Conservation (phyloP, 2,888 invertebrate genomes). For the Andrena marginata region DNA sequence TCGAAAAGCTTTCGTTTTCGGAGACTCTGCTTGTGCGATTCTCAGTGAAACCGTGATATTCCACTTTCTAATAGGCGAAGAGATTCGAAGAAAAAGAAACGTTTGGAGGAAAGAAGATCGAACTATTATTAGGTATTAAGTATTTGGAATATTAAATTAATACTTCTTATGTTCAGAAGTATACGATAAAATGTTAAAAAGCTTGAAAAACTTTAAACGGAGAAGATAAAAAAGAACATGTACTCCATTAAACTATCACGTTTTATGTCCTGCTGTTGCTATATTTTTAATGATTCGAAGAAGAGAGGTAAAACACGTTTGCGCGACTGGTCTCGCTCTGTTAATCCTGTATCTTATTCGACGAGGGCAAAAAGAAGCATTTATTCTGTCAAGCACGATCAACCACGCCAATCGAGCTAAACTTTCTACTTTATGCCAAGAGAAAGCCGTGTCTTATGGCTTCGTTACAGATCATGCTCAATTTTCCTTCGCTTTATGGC, state of each 20-base stretch:
- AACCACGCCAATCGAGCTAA: slow-evolving; percentile 54
- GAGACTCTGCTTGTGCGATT: neutral
- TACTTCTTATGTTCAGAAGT: no score
- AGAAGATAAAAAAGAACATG: no score
- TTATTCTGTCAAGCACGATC: slow-evolving; percentile 56
- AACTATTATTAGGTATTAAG: no score
- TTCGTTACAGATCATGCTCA: neutral
- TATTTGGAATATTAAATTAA: no score
- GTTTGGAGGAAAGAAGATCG: neutral
- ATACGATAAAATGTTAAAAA: no score
- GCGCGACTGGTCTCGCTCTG: slow-evolving; percentile 43
- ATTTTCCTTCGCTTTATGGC: slow-evolving; percentile 1
- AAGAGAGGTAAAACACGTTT: slow-evolving; percentile 12
- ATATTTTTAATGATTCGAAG: slow-evolving; percentile 1
- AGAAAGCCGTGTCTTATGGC: slow-evolving; percentile 67
- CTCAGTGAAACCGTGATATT: slow-evolving; percentile 26
- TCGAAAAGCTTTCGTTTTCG: slow-evolving; percentile 47
- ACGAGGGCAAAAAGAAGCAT: slow-evolving; percentile 38
- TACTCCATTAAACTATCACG: no score
- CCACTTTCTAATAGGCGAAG: neutral
- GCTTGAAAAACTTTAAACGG: no score
- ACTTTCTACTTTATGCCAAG: slow-evolving; percentile 75
- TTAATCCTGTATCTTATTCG: slow-evolving; percentile 26
- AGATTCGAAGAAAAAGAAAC: neutral
- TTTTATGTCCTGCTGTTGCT: neutral